Base-by-base conservation (phyloP, 2,797 vertebrate genomes). In the Pantherophis vulpinus region DNA sequence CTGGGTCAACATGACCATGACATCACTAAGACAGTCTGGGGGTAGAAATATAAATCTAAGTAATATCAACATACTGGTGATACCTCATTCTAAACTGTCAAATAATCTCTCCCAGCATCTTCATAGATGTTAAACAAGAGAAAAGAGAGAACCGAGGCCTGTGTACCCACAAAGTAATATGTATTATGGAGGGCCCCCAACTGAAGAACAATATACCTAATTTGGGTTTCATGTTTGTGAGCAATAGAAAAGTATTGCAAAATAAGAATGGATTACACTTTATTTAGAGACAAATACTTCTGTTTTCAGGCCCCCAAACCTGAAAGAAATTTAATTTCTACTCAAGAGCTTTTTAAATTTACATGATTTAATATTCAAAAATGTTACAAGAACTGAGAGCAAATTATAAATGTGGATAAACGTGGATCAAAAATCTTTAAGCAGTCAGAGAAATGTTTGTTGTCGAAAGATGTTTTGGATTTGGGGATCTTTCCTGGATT, bases 401-500 rank as follows among this genome's bases (percentile, higher is more conserved):
- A 91, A 55, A 91, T 74, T 20, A 58, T 58, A 70, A 37, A 1
- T 37, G n/a, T 54, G 66, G 11, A 70, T 83, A 63, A 25, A 47
- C 25, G 7, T 91, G 61, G 47, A 89, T 86, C 37, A 63, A 55
- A 86, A 47, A 29, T 56, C 61, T 86, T 88, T 92, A 87, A n/a
- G 1, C 27, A 23, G 87, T 61, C 51, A 11, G 54, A 87, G 59
- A 61, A 91, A 86, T 59, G 89, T 51, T 61, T 83, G 59, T 63
- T 86, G 70, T 66, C 51, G 1, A 58, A 74, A 89, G 32, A 59
- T 47, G 20, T 83, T 83, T 25, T 25, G 42, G 10, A 23, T 25
- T 83, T 83, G 20, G 20, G 42, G 79, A 47, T 86, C 6, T 92
- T 91, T 92, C 91, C 83, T 70, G n/a, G 37, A 87, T 93, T 86